Conservation (phyloP, 2,888 invertebrate species). For the Nesidiocoris tenuis region DNA sequence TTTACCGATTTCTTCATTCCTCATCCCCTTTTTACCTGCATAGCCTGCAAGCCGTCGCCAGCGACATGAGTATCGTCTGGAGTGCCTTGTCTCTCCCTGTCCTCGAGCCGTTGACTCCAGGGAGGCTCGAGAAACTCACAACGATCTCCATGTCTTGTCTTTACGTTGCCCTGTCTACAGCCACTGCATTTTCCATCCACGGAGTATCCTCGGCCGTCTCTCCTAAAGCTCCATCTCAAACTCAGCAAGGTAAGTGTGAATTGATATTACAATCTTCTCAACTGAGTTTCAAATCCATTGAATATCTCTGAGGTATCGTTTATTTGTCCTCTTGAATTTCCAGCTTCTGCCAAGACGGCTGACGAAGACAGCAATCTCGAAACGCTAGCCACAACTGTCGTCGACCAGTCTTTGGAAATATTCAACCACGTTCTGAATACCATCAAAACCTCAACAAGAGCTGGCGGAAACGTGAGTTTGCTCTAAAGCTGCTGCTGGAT, state of each 20-base stretch:
- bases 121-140: conserved; percentile 78
- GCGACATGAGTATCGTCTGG: conserved; percentile 80
- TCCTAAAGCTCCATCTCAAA: conserved; percentile 56
- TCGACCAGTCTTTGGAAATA: conserved; percentile 84
- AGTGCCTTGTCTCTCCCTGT: conserved; percentile 82
- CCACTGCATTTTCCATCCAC: conserved; percentile 51
- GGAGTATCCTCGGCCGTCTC: conserved; percentile 57
- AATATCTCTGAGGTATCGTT: not conserved
- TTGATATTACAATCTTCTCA: not conserved
- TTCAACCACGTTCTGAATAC: conserved; percentile 78
- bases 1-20: too few relatives aligned
- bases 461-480: conserved; percentile 75
- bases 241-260: conserved; percentile 23
- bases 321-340: conserved; percentile 8
- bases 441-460: conserved; percentile 80
- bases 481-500: not conserved
- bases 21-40: too few relatives aligned
- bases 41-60: conserved; percentile 76
- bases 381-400: conserved; percentile 74
- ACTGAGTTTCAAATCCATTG: not conserved
- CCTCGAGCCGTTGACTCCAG: conserved; percentile 80
- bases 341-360: conserved; percentile 52
- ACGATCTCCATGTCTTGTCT: conserved; percentile 80
- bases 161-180: conserved; percentile 58
- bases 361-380: conserved; percentile 79